phyloP scores from a whole-genome alignment of 2,113 vertebrate genomes.

The Microcebus lehilahytsara region DNA sequence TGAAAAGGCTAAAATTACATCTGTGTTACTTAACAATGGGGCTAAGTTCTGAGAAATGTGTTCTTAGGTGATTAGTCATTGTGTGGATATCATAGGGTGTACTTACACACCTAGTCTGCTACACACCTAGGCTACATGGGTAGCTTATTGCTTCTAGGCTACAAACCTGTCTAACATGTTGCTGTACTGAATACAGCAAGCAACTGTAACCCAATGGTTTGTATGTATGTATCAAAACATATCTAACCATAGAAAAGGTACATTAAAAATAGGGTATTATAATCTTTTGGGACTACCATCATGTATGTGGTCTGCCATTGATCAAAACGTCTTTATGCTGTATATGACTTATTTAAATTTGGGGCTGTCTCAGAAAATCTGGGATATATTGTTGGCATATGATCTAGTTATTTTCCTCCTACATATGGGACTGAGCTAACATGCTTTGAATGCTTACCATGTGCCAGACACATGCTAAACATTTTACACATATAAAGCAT shows the following conservation, averaged over 20 bases:
- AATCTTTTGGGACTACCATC: not conserved
- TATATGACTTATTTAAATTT: not conserved
- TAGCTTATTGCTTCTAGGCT: not conserved
- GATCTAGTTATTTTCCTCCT: not conserved
- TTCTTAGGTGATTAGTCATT: not conserved
- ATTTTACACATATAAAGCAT: not conserved
- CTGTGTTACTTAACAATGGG: not conserved
- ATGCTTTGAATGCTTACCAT: not conserved
- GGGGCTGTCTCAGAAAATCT: not conserved
- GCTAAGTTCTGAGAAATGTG: not conserved
- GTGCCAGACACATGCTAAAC: constrained; percentile 53
- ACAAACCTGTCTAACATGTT: not conserved
- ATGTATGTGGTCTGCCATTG: not conserved
- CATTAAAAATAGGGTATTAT: not conserved
- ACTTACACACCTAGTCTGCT: not conserved
- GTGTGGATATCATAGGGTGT: not conserved
- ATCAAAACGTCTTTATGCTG: not conserved
- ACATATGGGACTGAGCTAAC: not conserved
- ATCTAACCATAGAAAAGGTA: not conserved
- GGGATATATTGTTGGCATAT: not conserved
- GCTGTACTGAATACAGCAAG: not conserved
- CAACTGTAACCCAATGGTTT: not conserved
- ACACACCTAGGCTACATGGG: not conserved
- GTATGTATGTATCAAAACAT: not conserved
- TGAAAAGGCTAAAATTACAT: not conserved